Evolutionary conservation across 2,888 invertebrate genomes (phyloP), one percentile per base, ranked within the genome.

Genomic region (Drosophila niveifrons): DNA sequence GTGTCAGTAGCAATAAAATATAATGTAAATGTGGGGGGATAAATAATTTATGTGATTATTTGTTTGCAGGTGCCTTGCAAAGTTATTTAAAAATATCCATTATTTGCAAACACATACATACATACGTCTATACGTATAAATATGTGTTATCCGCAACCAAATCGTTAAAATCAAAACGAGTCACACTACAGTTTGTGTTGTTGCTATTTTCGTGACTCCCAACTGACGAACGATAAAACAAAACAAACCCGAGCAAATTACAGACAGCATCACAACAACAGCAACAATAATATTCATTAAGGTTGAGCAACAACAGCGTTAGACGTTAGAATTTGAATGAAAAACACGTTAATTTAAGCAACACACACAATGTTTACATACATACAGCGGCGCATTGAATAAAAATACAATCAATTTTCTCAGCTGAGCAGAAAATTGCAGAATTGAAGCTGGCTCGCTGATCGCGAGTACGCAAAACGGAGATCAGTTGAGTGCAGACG

Each of bases 401-500:
- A 34, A 9, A 17, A 39, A 17, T 39, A 18, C 44, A 56, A 58
- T 13, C 13, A 46, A 64, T 72, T 66, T 67, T 58, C 46, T 46
- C 52, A 58, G 61, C 48, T 47, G 64, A 34, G 48, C 23, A 53
- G 51, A 62, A 76, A 79, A 80, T 69, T 61, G 68, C 65, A 31
- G 67, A 65, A 50, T 15, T 43, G 34, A 51, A 53, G 50, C 46
- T 47, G 29, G 36, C 17, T 23, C 23, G 23, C 15, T 36, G 28
- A 1, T 23, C 31, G 46, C 1, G 47, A 15, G 56, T 39, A 23
- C 4, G 29, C 3, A 18, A 67, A 43, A n/a, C 55, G 41, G 11
- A 65, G 65, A 76, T 74, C 81, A 82, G 86, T 82, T 59, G 65
- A 51, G 36, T 18, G 61, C 59, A 44, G 53, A 31, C 75, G 53